Evolutionary conservation across 1,140 invertebrate genomes (phyloP).

Genomic region (Rhagoletis zephyria): DNA sequence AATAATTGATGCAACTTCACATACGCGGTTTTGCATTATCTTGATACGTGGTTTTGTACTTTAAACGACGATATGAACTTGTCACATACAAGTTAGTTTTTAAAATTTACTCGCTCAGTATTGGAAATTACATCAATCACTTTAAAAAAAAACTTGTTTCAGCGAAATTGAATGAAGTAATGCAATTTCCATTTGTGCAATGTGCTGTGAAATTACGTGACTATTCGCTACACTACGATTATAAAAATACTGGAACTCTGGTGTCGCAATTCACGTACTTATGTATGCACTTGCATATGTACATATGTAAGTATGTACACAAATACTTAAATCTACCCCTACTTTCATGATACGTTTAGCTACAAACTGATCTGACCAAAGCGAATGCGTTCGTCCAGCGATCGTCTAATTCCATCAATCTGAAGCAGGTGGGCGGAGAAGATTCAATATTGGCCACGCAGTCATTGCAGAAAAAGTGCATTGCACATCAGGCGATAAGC

Average conservation of each 20-base stretch:
- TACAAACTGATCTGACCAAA: background rate
- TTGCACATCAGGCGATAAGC: background rate
- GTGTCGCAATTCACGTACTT: background rate
- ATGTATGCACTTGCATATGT: too few relatives aligned
- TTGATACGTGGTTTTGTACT: too few relatives aligned
- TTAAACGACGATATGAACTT: too few relatives aligned
- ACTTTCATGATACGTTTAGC: slow-evolving; percentile 12
- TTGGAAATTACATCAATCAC: too few relatives aligned
- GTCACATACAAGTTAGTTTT: too few relatives aligned
- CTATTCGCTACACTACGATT: background rate
- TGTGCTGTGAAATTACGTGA: slow-evolving; percentile 42
- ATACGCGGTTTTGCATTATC: too few relatives aligned
- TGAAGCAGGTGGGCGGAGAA: background rate
- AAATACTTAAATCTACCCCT: too few relatives aligned
- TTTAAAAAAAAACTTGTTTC: too few relatives aligned
- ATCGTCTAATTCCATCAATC: background rate
- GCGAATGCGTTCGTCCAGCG: background rate
- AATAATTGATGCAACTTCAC: too few relatives aligned
- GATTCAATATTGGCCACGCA: background rate
- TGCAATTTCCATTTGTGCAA: slow-evolving; percentile 22
- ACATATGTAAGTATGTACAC: too few relatives aligned
- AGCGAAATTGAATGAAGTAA: background rate
- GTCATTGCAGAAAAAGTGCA: background rate
- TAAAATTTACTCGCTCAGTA: too few relatives aligned
- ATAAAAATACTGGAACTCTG: background rate